Evolutionary conservation across 1,140 invertebrate species (phyloP).

Genomic region (Aleiodes sp.): DNA sequence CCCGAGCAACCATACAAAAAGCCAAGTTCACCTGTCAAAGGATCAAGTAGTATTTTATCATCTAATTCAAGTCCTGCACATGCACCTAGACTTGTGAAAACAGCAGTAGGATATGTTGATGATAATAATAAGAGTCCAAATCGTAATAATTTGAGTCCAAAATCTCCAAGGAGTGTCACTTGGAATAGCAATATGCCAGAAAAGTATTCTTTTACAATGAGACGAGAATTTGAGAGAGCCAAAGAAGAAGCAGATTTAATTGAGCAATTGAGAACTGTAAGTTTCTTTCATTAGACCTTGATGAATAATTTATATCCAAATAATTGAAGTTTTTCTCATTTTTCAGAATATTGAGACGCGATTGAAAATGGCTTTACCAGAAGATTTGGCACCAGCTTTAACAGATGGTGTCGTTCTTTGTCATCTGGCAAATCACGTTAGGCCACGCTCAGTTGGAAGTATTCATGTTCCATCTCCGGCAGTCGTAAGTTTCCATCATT

Average conservation of each 20-base stretch:
- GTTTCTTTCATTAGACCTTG: conserved; percentile 46
- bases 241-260: conserved; percentile 89
- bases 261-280: conserved; percentile 83
- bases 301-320: not conserved
- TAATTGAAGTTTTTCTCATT: conserved; percentile 31
- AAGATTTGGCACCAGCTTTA: conserved; percentile 85
- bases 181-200: conserved; percentile 80
- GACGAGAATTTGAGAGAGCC: conserved; percentile 88
- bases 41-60: conserved; percentile 59
- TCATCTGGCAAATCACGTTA: conserved; percentile 92
- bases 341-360: conserved; percentile 88
- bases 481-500: conserved; percentile 74
- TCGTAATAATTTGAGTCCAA: conserved; percentile 59
- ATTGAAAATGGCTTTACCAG: conserved; percentile 88
- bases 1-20: conserved; percentile 72
- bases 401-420: conserved; percentile 93
- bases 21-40: conserved; percentile 77
- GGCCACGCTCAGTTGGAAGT: conserved; percentile 87
- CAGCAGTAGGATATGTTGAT: not conserved
- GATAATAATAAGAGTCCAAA: conserved; percentile 45
- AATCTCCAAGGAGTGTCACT: conserved; percentile 66
- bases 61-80: conserved; percentile 57
- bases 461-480: conserved; percentile 95
- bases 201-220: conserved; percentile 91
- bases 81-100: conserved; percentile 44